Evolutionary conservation across 2,797 vertebrate species (phyloP).

Genomic region (Leptodactylus fallax): DNA sequence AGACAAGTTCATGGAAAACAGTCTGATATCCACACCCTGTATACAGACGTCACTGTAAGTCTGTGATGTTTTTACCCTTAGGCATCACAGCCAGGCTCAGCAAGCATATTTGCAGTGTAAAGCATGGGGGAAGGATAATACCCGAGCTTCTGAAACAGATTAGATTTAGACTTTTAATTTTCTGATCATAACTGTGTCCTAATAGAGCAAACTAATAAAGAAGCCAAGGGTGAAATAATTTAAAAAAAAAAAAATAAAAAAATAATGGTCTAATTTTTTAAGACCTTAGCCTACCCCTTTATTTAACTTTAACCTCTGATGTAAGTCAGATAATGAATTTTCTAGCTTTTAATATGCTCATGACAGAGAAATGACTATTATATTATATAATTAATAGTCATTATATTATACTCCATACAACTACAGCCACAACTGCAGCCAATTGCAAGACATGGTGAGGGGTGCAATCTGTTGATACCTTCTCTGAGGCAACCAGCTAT

Average conservation of each 20-base stretch:
- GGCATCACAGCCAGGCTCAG: not conserved
- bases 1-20: not conserved
- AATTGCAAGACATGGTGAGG: constrained; percentile 70
- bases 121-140: not conserved
- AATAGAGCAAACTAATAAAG: not conserved
- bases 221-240: not conserved
- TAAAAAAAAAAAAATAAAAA: too few species aligned
- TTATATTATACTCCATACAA: not conserved
- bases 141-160: not conserved
- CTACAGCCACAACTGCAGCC: constrained; percentile 69
- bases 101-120: not conserved
- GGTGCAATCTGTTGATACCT: constrained; percentile 69
- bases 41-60: too few species aligned
- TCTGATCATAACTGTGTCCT: too few species aligned
- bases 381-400: too few species aligned
- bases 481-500: constrained; percentile 77
- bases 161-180: not conserved
- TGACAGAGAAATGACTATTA: not conserved
- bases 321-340: not conserved
- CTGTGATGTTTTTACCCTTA: too few species aligned
- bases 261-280: too few species aligned
- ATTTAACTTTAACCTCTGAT: not conserved
- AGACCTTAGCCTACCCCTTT: too few species aligned
- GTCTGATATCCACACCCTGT: not conserved
- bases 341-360: not conserved